Percentiles rank a stretch among this genome's conserved stretches.
phyloP scores from a whole-genome alignment of 2,797 vertebrate genomes.

The Macropus fuliginosus region DNA sequence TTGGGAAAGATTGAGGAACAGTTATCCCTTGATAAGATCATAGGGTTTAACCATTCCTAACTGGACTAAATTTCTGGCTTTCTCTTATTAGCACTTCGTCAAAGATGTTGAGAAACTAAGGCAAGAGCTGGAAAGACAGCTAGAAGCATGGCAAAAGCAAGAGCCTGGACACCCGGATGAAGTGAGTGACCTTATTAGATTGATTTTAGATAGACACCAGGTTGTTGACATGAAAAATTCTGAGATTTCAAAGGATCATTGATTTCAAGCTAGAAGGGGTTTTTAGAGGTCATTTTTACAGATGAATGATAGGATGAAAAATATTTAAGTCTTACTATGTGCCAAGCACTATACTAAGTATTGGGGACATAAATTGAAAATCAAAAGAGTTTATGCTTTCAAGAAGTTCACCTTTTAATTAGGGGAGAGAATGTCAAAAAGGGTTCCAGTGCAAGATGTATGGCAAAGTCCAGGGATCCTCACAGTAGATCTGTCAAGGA shows the following conservation, averaged over 20 bases:
- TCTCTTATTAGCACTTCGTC: constrained; percentile 83
- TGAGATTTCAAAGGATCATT: background rate
- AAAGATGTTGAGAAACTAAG: constrained; percentile 91
- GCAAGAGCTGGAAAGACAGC: constrained; percentile 93
- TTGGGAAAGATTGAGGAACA: background rate
- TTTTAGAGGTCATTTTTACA: background rate
- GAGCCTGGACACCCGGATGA: constrained; percentile 89
- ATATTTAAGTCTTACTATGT: background rate
- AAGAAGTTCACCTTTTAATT: background rate
- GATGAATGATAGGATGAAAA: background rate
- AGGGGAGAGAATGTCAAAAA: background rate
- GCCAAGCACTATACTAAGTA: background rate
- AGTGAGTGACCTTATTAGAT: constrained; percentile 82
- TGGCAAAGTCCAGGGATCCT: background rate
- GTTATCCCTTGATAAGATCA: background rate
- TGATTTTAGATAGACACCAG: background rate
- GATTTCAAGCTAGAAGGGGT: background rate
- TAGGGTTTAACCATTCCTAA: background rate
- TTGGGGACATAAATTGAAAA: background rate
- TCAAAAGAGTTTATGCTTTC: background rate
- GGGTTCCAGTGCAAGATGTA: background rate
- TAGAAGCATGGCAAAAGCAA: constrained; percentile 92
- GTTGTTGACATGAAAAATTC: background rate
- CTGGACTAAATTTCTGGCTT: constrained; percentile 20
- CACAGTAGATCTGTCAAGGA: background rate